phyloP scores from a whole-genome alignment of 2,797 vertebrate species.

The Helostoma temminkii region DNA sequence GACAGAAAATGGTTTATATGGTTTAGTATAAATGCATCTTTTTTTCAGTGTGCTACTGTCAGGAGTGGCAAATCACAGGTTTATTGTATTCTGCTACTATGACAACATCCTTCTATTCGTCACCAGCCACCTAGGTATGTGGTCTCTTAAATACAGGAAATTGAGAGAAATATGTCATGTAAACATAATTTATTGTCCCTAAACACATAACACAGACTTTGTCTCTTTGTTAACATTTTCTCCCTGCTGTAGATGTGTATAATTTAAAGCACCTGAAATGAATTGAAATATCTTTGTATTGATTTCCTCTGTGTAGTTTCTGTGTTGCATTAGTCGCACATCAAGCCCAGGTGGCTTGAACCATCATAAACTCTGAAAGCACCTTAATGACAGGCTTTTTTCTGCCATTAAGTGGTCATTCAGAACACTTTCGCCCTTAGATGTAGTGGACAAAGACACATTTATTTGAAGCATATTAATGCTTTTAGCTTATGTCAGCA shows the following conservation, averaged over 20 bases:
- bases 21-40: too few relatives aligned
- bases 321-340: background rate
- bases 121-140: too few relatives aligned
- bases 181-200: background rate
- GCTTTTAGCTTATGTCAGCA: background rate
- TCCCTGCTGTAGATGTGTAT: background rate
- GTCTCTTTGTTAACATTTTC: background rate
- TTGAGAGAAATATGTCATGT: too few relatives aligned
- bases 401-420: background rate
- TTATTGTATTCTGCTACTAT: too few relatives aligned
- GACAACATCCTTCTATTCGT: too few relatives aligned
- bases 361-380: background rate
- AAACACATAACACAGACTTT: background rate
- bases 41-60: too few relatives aligned
- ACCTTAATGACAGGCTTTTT: background rate
- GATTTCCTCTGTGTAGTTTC: background rate
- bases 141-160: too few relatives aligned
- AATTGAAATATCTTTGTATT: background rate
- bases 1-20: too few relatives aligned
- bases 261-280: background rate
- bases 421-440: background rate
- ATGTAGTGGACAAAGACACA: background rate
- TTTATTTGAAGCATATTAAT: background rate
- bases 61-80: too few relatives aligned
- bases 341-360: background rate